These are phyloP conservation scores for Brachyhypopomus occidentalis DNA, from an alignment of 2,113 vertebrate species.

Conservation along the genomic window DNA sequence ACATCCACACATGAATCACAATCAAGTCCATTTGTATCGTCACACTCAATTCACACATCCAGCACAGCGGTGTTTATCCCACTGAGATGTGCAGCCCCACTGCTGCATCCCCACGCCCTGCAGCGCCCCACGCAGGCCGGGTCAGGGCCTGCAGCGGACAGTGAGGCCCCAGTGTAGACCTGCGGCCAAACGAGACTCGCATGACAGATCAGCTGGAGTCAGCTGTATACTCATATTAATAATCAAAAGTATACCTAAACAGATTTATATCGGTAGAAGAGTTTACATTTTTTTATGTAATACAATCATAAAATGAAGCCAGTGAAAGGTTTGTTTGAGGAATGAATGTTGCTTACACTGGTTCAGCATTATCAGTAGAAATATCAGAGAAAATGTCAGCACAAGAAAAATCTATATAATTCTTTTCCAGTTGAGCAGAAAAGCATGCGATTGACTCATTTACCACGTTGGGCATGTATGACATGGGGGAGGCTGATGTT, in stretches of 20 bases:
- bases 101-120: background rate
- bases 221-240: background rate
- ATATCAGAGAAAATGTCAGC: constrained; percentile 4
- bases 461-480: background rate
- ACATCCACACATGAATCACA: constrained; percentile 28
- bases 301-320: too few species aligned
- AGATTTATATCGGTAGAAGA: too few species aligned
- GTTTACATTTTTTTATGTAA: too few species aligned
- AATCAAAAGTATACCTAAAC: background rate
- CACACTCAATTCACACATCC: constrained; percentile 11
- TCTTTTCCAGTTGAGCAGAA: background rate
- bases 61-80: constrained; percentile 16
- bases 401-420: background rate
- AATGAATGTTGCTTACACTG: background rate
- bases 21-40: constrained; percentile 24
- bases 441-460: background rate
- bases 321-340: too few species aligned
- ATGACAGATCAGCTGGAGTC: background rate
- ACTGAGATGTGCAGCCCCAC: background rate
- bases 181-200: constrained; percentile 11
- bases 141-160: background rate
- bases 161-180: background rate
- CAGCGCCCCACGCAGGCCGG: constrained; percentile 1
- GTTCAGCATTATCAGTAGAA: background rate
- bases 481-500: background rate